Conservation (phyloP, 2,113 vertebrate genomes). For the Paradoxurus hermaphroditus region DNA sequence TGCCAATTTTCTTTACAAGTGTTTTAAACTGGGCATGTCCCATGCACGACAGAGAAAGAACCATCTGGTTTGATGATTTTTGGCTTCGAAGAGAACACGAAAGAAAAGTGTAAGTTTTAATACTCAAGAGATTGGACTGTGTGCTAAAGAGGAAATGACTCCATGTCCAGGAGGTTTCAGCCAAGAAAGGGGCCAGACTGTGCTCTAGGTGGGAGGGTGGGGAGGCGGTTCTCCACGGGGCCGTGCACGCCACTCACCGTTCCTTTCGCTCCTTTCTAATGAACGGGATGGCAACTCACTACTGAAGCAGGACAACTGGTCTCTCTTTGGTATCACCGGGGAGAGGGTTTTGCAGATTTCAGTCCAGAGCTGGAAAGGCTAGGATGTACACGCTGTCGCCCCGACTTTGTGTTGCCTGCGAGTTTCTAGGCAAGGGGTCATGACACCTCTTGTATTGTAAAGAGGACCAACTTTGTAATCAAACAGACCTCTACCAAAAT, state of each 20-base stretch:
- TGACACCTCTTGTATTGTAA: neutral
- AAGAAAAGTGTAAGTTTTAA: constrained; percentile 39
- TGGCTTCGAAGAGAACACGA: constrained; percentile 49
- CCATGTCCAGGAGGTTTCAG: neutral
- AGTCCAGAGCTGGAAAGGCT: neutral
- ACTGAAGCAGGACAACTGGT: neutral
- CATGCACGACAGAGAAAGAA: neutral
- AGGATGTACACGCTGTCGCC: neutral
- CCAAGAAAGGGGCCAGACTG: neutral
- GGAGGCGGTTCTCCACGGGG: accelerated
- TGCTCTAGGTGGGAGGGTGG: neutral
- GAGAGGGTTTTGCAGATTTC: neutral
- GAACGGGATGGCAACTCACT: neutral
- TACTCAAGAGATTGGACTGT: constrained; percentile 26
- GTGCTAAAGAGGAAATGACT: constrained; percentile 57
- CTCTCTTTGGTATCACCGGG: neutral
- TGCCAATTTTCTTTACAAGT: neutral
- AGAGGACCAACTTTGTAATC: neutral
- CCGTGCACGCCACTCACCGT: accelerated
- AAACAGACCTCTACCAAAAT: neutral
- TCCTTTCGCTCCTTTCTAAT: neutral
- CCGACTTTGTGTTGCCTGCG: neutral
- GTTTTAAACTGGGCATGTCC: neutral
- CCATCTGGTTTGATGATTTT: constrained; percentile 63
- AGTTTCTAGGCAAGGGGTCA: neutral